A percentile compares a stretch with the other conserved stretches of the same genome.
These are phyloP conservation scores for Furcula furcula DNA, from an alignment of 2,888 invertebrate genomes.

Conservation along the genomic window DNA sequence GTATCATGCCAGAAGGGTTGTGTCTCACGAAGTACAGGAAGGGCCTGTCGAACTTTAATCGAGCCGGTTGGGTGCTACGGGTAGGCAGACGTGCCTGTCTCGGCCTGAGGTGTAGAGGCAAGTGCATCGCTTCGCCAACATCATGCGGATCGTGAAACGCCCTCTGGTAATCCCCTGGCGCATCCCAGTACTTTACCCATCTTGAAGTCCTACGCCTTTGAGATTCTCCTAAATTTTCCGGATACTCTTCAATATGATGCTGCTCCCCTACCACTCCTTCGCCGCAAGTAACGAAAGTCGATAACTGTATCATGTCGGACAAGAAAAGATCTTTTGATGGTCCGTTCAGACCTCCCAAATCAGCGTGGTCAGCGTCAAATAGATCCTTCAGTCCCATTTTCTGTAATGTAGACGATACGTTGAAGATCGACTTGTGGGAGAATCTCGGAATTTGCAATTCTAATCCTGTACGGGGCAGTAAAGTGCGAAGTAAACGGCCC, in stretches of 20 bases:
- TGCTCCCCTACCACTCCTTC: constrained; percentile 87
- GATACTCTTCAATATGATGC: constrained; percentile 92
- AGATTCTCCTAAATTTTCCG: constrained; percentile 81
- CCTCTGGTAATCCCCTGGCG: constrained; percentile 84
- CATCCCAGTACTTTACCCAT: constrained; percentile 75
- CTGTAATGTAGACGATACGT: constrained; percentile 88
- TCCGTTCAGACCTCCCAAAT: constrained; percentile 91
- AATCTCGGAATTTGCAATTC: constrained; percentile 93
- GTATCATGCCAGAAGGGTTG: constrained; percentile 94
- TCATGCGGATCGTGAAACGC: constrained; percentile 86
- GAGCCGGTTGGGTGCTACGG: constrained; percentile 82
- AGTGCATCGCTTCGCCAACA: constrained; percentile 73
- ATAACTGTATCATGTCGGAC: constrained; percentile 92
- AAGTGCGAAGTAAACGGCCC: constrained; percentile 87
- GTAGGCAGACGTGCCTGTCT: constrained; percentile 87
- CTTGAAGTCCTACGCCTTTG: constrained; percentile 65
- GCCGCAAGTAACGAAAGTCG: constrained; percentile 92
- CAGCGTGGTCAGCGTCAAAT: constrained; percentile 88
- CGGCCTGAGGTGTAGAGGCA: constrained; percentile 86
- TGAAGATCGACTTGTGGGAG: constrained; percentile 90
- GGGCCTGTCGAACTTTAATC: constrained; percentile 92
- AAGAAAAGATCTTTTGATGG: constrained; percentile 89
- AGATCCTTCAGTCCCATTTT: constrained; percentile 91
- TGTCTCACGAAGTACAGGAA: constrained; percentile 95
- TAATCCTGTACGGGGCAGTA: constrained; percentile 88